Percentiles rank a stretch among this genome's conserved stretches.
Evolutionary conservation across 2,113 vertebrate genomes (phyloP).

Genomic region (Arizona elegans): DNA sequence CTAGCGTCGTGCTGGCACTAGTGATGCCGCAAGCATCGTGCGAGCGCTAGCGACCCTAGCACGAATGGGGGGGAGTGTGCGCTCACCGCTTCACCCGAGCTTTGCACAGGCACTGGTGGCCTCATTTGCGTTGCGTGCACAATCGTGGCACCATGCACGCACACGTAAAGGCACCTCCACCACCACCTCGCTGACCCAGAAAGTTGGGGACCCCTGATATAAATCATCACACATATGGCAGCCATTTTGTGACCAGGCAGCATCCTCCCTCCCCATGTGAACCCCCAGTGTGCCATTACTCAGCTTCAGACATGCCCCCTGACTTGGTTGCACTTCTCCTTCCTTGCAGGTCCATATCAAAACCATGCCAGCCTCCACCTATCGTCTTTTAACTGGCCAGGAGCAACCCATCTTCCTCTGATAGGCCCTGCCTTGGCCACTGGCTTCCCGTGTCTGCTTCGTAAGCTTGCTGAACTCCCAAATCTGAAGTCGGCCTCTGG

Average conservation of each 20-base stretch:
- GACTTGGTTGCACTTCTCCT: background rate
- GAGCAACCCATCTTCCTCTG: constrained; percentile 91
- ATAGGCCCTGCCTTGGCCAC: accelerated
- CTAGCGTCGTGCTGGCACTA: no score
- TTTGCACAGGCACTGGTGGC: no score
- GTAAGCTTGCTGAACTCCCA: no score
- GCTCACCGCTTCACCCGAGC: no score
- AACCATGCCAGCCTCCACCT: constrained; percentile 94
- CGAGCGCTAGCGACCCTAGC: no score
- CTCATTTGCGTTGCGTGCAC: no score
- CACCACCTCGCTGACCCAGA: no score
- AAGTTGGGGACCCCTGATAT: background rate
- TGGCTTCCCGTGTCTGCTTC: background rate
- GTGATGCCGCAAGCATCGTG: no score
- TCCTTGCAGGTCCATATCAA: constrained; percentile 87
- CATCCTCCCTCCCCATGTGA: background rate
- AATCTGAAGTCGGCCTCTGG: background rate
- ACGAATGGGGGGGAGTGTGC: no score
- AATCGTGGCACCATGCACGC: accelerated
- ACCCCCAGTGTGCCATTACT: background rate
- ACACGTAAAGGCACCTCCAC: no score
- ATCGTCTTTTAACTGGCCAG: constrained; percentile 90
- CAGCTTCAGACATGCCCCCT: background rate
- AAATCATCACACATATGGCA: background rate
- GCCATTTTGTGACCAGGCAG: background rate